Evolutionary conservation across 2,797 vertebrate genomes (phyloP).

Genomic region (Tragelaphus oryx): DNA sequence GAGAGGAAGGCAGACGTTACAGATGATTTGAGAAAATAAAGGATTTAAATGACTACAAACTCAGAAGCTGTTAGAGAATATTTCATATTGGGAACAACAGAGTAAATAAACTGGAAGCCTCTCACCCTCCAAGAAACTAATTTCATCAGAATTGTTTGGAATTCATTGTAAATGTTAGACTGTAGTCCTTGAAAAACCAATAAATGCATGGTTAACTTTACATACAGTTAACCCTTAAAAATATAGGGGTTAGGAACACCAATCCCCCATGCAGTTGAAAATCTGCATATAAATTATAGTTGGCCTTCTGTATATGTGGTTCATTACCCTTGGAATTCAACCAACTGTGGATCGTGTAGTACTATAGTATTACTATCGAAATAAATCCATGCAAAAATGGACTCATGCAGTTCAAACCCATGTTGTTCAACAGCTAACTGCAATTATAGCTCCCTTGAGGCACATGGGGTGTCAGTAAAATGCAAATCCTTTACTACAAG

Average conservation of each 20-base stretch:
- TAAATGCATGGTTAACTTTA: not conserved
- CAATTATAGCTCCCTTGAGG: not conserved
- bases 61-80: not conserved
- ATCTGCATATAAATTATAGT: not conserved
- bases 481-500: not conserved
- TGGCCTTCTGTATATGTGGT: not conserved
- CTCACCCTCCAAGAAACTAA: not conserved
- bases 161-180: not conserved
- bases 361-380: not conserved
- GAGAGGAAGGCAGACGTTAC: not conserved
- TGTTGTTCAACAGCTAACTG: not conserved
- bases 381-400: not conserved
- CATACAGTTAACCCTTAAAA: not conserved
- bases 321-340: not conserved
- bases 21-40: not conserved
- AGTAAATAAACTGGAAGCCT: not conserved
- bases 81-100: not conserved
- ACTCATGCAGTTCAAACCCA: not conserved
- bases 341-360: not conserved
- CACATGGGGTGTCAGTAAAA: not conserved
- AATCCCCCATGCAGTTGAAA: not conserved
- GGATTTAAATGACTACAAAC: conserved; percentile 5
- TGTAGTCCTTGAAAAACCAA: not conserved
- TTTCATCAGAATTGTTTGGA: conserved; percentile 1
- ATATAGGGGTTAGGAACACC: not conserved